Conservation (phyloP, 2,797 vertebrate genomes). For the Hydrophis major region DNA sequence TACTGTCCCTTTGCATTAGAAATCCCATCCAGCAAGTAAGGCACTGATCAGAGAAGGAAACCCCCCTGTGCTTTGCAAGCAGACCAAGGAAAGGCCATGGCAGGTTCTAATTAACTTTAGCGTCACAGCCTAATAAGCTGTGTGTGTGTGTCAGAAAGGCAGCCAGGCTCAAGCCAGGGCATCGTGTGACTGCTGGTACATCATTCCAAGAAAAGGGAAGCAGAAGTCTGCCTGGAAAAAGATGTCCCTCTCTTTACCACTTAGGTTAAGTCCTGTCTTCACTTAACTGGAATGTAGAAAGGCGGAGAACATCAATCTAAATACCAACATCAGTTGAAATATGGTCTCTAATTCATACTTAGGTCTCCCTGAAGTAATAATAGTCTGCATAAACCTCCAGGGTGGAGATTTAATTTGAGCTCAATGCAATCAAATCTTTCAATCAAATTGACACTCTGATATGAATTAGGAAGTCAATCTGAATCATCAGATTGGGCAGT, state of each 20-base stretch:
- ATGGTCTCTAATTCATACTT: background rate
- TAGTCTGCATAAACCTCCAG: background rate
- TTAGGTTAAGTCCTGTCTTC: background rate
- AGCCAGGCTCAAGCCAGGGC: background rate
- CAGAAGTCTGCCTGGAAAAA: background rate
- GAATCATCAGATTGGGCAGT: background rate
- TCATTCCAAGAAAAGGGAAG: background rate
- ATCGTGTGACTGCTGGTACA: background rate
- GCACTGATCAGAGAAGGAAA: background rate
- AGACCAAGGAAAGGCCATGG: background rate
- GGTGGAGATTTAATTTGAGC: background rate
- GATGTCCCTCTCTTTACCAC: background rate
- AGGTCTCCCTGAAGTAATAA: background rate
- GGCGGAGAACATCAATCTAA: background rate
- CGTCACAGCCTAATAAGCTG: slow-evolving; percentile 5
- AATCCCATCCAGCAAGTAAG: slow-evolving; percentile 11
- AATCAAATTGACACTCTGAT: background rate
- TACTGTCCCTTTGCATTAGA: slow-evolving; percentile 26
- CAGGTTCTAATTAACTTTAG: slow-evolving; percentile 31
- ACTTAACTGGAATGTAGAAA: background rate
- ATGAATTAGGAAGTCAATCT: background rate
- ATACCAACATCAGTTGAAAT: background rate
- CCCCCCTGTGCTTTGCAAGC: background rate
- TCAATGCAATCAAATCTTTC: background rate
- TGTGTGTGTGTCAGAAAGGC: background rate